Conservation (phyloP, 2,113 vertebrate genomes). For the Gopherus evgoodei region DNA sequence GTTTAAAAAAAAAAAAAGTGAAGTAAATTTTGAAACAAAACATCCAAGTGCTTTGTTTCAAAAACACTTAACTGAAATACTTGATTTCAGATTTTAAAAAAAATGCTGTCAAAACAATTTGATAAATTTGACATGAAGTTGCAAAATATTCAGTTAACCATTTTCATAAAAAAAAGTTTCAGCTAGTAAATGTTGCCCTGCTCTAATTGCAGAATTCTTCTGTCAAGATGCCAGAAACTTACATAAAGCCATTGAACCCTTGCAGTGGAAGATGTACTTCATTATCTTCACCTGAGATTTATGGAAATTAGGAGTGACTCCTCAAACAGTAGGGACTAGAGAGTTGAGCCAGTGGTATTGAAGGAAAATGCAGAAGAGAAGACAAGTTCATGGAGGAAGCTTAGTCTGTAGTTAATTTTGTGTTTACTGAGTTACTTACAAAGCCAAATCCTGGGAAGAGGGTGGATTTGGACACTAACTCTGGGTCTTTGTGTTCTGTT, state of each 20-base stretch:
- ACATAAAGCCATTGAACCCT: not conserved
- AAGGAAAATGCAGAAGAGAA: not conserved
- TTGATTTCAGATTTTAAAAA: not conserved
- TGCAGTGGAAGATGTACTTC: rapidly evolving
- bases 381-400: not conserved
- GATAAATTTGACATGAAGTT: not conserved
- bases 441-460: not conserved
- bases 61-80: not conserved
- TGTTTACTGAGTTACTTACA: not conserved
- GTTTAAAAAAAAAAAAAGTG: too few relatives aligned
- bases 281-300: not conserved
- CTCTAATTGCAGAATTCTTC: not conserved
- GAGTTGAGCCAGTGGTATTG: not conserved
- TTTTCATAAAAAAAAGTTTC: not conserved
- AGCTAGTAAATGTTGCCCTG: not conserved
- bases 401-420: not conserved
- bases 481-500: not conserved
- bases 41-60: not conserved
- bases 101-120: not conserved
- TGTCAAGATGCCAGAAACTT: not conserved
- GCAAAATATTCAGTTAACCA: not conserved
- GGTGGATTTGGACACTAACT: not conserved
- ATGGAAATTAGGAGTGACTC: not conserved
- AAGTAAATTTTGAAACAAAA: too few relatives aligned
- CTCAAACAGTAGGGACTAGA: not conserved